phyloP scores from a whole-genome alignment of 2,113 vertebrate genomes.

The Etia nguti region DNA sequence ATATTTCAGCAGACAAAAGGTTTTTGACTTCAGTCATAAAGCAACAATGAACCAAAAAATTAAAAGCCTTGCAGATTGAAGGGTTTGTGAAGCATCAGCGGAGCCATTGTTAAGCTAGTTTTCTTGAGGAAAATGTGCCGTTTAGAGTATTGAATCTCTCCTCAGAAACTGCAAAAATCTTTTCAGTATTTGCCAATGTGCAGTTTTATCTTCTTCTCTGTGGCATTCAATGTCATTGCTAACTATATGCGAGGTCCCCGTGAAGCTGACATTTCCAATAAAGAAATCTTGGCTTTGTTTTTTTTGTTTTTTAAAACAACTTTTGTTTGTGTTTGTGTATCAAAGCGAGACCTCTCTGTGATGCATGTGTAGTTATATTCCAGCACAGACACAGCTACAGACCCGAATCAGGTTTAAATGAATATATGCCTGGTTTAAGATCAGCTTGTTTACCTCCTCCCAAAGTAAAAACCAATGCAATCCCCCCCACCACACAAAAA shows the following conservation, averaged over 20 bases:
- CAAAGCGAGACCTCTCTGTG: background rate
- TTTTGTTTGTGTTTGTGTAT: background rate
- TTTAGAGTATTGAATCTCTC: background rate
- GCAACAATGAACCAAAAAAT: slow-evolving; percentile 42
- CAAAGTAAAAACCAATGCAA: slow-evolving; percentile 65
- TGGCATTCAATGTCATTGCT: background rate
- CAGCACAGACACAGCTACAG: background rate
- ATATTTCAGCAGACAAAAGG: slow-evolving; percentile 73
- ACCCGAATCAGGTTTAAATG: slow-evolving; percentile 34
- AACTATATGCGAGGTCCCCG: background rate
- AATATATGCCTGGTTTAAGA: slow-evolving; percentile 36
- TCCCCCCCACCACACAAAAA: slow-evolving; percentile 5
- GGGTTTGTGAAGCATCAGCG: background rate
- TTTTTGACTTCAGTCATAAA: slow-evolving; percentile 54
- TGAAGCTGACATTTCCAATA: background rate
- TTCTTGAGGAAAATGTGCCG: background rate
- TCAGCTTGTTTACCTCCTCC: slow-evolving; percentile 25
- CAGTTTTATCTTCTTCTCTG: background rate
- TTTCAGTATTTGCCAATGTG: background rate
- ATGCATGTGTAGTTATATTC: background rate
- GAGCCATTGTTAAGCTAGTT: background rate
- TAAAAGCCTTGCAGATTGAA: slow-evolving; percentile 27
- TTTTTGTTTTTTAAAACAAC: background rate
- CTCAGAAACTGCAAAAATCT: background rate
- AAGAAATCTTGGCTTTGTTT: background rate